These are phyloP conservation scores for Siniperca obscura DNA, from an alignment of 2,797 vertebrate genomes.

Conservation along the genomic window DNA sequence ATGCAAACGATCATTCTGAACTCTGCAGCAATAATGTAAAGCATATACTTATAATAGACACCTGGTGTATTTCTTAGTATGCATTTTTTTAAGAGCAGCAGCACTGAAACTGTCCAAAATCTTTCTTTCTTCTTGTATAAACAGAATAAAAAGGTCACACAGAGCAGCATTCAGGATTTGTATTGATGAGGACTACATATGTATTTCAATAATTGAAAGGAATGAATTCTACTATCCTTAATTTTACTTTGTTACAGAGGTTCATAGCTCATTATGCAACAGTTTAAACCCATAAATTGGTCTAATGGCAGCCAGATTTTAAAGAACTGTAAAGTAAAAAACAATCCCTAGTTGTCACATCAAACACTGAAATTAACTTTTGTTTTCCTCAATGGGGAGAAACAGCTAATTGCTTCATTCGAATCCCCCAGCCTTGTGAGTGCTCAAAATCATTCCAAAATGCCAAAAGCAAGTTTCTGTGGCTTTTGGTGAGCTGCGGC, in stretches of 20 bases:
- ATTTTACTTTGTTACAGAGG: neutral
- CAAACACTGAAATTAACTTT: slow-evolving; percentile 4
- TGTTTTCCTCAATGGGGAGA: slow-evolving; percentile 27
- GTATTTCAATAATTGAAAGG: neutral
- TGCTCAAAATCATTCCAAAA: slow-evolving; percentile 51
- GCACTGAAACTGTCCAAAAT: neutral
- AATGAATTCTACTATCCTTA: neutral
- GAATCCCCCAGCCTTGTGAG: slow-evolving; percentile 47
- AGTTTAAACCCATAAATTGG: neutral
- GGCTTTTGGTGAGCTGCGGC: slow-evolving; percentile 57
- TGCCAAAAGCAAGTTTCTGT: slow-evolving; percentile 68
- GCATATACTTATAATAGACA: neutral
- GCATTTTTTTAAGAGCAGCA: neutral
- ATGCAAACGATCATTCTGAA: neutral
- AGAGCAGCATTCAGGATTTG: neutral
- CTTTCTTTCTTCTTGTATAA: neutral
- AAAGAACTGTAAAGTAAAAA: slow-evolving; percentile 1
- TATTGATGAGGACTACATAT: neutral
- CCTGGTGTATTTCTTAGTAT: neutral
- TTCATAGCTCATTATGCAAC: neutral
- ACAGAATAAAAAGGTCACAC: neutral
- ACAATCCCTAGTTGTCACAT: neutral
- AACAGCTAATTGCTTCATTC: slow-evolving; percentile 46
- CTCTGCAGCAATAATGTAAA: neutral
- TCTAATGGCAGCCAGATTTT: neutral